These are phyloP conservation scores for Microctenopoma steveboyesi DNA, from an alignment of 2,797 vertebrate genomes.

Conservation along the genomic window DNA sequence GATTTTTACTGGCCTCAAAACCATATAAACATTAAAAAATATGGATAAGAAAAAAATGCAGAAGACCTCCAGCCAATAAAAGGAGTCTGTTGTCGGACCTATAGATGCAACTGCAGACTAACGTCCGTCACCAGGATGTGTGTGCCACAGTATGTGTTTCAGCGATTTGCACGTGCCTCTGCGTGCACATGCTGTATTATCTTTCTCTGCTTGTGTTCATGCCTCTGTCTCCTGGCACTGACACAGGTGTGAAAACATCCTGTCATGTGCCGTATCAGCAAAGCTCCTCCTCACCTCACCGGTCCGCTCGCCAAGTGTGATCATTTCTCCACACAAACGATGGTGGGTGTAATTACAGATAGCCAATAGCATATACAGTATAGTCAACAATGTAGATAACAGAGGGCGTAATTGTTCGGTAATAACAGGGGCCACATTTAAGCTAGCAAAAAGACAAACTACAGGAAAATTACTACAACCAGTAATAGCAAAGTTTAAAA, in stretches of 20 bases:
- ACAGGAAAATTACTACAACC: not conserved
- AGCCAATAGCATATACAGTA: conserved; percentile 26
- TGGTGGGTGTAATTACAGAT: conserved; percentile 71
- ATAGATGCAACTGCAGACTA: not conserved
- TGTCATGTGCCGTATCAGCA: conserved; percentile 48
- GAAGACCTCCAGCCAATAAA: too few species aligned
- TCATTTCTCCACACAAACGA: conserved; percentile 52
- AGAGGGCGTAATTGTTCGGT: too few species aligned
- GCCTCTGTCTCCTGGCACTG: conserved; percentile 13
- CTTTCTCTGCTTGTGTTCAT: conserved; percentile 12
- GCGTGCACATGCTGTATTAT: conserved; percentile 2
- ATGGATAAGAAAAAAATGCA: too few species aligned
- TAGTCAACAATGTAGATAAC: not conserved
- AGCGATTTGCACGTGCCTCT: conserved; percentile 1
- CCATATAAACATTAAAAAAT: too few species aligned
- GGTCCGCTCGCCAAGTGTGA: conserved; percentile 26
- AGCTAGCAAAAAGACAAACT: too few species aligned
- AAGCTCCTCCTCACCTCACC: conserved; percentile 19
- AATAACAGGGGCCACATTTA: too few species aligned
- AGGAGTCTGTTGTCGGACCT: too few species aligned
- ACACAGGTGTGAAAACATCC: conserved; percentile 38
- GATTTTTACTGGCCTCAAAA: too few species aligned
- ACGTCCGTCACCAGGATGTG: not conserved
- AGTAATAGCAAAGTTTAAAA: not conserved
- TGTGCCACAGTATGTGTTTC: not conserved